Conservation (phyloP, 2,113 vertebrate species). For the Oriolus oriolus region DNA sequence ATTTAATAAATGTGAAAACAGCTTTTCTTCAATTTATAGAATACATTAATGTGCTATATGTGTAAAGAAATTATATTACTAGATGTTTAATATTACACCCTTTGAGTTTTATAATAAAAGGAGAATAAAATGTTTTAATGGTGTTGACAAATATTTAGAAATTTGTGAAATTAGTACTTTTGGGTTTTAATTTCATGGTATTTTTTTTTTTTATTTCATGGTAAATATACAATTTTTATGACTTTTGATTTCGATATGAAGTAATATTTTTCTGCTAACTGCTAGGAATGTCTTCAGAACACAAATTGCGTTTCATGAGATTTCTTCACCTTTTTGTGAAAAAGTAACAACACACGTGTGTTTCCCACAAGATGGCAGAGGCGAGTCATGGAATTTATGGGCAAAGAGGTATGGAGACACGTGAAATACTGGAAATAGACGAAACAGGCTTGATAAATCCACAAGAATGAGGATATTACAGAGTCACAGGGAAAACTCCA, state of each 20-base stretch:
- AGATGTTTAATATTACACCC: neutral
- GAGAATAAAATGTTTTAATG: neutral
- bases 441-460: neutral
- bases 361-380: slow-evolving; percentile 70
- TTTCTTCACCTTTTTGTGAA: neutral
- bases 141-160: neutral
- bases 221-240: neutral
- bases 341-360: rapidly evolving
- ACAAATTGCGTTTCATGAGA: neutral
- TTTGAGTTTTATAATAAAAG: neutral
- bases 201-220: neutral
- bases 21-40: neutral
- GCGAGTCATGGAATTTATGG: slow-evolving; percentile 4
- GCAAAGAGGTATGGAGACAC: rapidly evolving
- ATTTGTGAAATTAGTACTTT: neutral
- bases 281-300: neutral
- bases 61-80: neutral
- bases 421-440: neutral
- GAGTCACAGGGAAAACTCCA: neutral
- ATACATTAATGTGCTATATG: neutral
- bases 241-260: neutral
- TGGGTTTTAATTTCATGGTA: rapidly evolving
- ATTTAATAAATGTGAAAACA: neutral
- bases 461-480: neutral
- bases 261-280: neutral